Evolutionary conservation across 2,797 vertebrate species (phyloP).

Genomic region (Catostomus latipinnis): DNA sequence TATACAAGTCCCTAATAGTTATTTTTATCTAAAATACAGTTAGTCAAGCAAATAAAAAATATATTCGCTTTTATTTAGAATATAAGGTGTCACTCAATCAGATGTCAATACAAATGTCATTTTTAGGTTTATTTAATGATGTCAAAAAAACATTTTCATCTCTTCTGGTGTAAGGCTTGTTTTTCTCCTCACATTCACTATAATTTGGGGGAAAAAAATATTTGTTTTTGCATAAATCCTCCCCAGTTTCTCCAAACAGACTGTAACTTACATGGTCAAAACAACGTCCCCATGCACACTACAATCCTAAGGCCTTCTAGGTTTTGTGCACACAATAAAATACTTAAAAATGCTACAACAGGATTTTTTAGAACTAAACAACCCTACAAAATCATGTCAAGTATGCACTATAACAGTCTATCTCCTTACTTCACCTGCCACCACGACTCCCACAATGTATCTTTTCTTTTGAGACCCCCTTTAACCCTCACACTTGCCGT

Average conservation of each 20-base stretch:
- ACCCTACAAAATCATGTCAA: constrained; percentile 25
- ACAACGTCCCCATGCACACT: not conserved
- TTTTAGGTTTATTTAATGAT: too few species aligned
- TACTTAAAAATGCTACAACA: not conserved
- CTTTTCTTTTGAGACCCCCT: not conserved
- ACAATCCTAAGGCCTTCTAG: constrained; percentile 27
- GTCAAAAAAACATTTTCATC: not conserved
- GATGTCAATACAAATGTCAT: not conserved
- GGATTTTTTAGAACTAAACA: not conserved
- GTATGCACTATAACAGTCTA: constrained; percentile 11
- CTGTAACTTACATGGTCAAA: constrained; percentile 31
- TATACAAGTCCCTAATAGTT: not conserved
- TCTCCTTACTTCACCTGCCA: constrained; percentile 51
- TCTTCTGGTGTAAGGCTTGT: not conserved
- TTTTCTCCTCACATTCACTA: not conserved
- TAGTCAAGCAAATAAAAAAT: constrained; percentile 6
- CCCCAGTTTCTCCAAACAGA: constrained; percentile 15
- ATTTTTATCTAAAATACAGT: constrained; percentile 21
- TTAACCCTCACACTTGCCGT: constrained; percentile 13
- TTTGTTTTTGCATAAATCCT: not conserved
- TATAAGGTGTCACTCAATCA: not conserved
- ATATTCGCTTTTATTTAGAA: not conserved
- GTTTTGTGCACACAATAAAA: constrained; percentile 20
- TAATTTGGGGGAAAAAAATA: not conserved
- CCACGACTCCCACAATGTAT: not conserved